Conservation (phyloP, 2,797 vertebrate genomes). For the Neopelma chrysocephalum region DNA sequence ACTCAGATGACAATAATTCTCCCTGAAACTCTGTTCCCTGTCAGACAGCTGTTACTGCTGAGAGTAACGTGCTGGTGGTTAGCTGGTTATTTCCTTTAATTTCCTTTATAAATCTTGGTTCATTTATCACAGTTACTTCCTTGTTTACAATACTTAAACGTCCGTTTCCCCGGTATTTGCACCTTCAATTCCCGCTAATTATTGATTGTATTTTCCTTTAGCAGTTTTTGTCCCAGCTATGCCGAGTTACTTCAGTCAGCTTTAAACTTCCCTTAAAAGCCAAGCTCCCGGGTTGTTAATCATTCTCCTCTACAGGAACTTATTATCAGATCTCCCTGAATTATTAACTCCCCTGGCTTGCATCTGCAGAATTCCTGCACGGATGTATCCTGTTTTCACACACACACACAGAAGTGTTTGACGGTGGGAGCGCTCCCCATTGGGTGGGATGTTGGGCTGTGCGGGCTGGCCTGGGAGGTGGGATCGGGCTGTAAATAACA, state of each 20-base stretch:
- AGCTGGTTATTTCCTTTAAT: neutral
- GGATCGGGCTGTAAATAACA: rapidly evolving
- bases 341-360: neutral
- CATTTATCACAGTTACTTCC: neutral
- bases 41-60: neutral
- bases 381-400: rapidly evolving
- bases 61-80: neutral
- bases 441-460: rapidly evolving
- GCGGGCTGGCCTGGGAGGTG: rapidly evolving
- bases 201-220: neutral
- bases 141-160: neutral
- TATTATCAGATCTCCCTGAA: neutral
- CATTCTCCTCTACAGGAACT: neutral
- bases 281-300: neutral
- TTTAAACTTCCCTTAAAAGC: neutral
- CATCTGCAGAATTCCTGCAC: neutral
- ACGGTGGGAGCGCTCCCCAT: rapidly evolving
- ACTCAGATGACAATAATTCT: neutral
- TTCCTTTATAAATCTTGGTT: neutral
- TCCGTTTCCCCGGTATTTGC: neutral
- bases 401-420: rapidly evolving
- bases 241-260: neutral
- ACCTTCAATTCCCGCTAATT: neutral
- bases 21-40: neutral
- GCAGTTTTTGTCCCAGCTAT: neutral